Evolutionary conservation across 2,797 vertebrate species (phyloP).

Genomic region (Brachyrhaphis roseni): DNA sequence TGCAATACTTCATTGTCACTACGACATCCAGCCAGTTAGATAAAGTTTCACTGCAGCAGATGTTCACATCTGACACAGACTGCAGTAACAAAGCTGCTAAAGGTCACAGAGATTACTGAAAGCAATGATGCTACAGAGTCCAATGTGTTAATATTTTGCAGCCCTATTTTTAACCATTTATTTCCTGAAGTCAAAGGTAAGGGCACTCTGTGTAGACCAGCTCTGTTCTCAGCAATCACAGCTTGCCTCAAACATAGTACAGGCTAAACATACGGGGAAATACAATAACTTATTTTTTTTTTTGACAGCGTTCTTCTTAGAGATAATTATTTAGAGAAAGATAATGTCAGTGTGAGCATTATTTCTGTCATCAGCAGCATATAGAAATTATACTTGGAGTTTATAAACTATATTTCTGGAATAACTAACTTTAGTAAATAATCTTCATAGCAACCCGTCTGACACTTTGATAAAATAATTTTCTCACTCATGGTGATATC

Average conservation of each 20-base stretch:
- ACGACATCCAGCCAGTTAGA: background rate
- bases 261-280: background rate
- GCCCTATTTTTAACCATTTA: background rate
- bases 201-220: background rate
- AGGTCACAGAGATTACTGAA: background rate
- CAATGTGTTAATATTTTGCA: background rate
- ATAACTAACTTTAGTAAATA: background rate
- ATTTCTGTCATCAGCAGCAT: background rate
- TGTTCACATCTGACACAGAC: background rate
- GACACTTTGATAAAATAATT: background rate
- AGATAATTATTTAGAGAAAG: background rate
- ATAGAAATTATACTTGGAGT: background rate
- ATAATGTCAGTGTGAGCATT: background rate
- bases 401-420: background rate
- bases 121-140: background rate
- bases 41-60: background rate
- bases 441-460: background rate
- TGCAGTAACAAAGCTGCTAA: background rate
- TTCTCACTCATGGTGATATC: background rate
- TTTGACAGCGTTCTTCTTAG: background rate
- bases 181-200: background rate
- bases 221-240: background rate
- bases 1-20: background rate
- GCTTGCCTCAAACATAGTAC: background rate
- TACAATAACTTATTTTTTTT: background rate